Base-by-base conservation (phyloP, 2,797 vertebrate genomes). In the Enteromius unitaeniatus region DNA sequence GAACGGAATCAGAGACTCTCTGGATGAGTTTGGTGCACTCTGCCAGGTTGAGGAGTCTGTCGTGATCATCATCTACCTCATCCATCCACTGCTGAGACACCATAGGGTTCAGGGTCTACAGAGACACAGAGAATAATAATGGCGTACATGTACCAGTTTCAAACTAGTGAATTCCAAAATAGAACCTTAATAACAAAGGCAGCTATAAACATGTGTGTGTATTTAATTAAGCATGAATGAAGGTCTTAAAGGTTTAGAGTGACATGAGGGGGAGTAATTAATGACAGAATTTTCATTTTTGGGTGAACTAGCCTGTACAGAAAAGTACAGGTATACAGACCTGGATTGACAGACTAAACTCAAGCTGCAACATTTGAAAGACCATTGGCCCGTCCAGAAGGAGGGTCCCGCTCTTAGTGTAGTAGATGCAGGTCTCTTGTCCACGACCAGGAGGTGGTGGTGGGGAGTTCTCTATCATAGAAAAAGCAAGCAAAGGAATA, bases 21-120 rank as follows among this genome's bases (percentile, higher is more conserved):
- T 49, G 5, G 23, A 79, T 17, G 11, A 87, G 73, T 14, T 26
- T 68, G 51, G 15, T 1, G 21, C 85, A 88, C 75, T 91, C 88
- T 0, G 1, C 6, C 45, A 74, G 1, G 49, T 80, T 72, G 21
- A 91, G 85, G 13, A 0, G 13, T 9, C 14, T 28, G 79, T 89
- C 51, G 0, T 64, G 37, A 72, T 86, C 23, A 0, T n/a, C 10
- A 65, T 88, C 86, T 15, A 79, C 78, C 0, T 26, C 17, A 2
- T 5, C 0, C 11, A 89, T 68, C 1, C 86, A 70, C n/a, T 75
- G 40, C 2, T 67, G 26, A 7, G 67, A 7, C 45, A 45, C n/a
- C 60, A 82, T 62, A 7, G 70, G 45, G 31, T 40, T 73, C 14
- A 77, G 4, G 0, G 76, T 67, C 88, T 89, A 72, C 11, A 81